Percentiles rank a stretch among this genome's conserved stretches.
Conservation (phyloP, 92 coral and sea anemone genomes). For the Galaxea fascicularis region DNA sequence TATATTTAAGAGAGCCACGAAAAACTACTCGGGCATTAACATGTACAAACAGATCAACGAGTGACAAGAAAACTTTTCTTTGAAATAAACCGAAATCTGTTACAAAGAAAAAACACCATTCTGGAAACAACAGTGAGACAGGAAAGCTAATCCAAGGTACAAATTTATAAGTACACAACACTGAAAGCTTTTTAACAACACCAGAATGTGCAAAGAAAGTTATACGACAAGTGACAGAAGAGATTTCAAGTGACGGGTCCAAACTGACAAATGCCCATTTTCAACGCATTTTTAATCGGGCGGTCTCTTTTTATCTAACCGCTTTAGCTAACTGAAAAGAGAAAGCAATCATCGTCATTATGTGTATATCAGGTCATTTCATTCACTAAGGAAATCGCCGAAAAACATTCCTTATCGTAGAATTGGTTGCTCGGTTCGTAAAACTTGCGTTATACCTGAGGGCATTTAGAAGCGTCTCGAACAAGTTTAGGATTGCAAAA, state of each 20-base stretch:
- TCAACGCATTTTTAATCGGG: conserved; percentile 7
- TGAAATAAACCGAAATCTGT: background rate
- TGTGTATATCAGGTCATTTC: conserved; percentile 22
- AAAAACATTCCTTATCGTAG: background rate
- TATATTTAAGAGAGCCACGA: background rate
- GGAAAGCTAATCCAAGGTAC: background rate
- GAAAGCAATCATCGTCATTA: conserved; percentile 10
- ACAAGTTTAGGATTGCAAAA: background rate
- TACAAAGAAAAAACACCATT: conserved; percentile 3
- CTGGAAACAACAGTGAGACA: conserved; percentile 5
- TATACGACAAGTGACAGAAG: background rate
- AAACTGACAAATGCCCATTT: conserved; percentile 22
- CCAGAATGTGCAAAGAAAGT: conserved; percentile 6
- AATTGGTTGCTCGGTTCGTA: conserved; percentile 26
- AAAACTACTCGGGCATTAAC: background rate
- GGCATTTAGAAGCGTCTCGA: background rate
- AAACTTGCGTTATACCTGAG: background rate
- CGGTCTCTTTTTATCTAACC: conserved; percentile 12
- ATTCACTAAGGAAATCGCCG: conserved; percentile 8
- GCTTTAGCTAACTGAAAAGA: conserved; percentile 20
- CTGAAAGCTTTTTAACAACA: background rate
- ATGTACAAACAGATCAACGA: background rate
- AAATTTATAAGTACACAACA: background rate
- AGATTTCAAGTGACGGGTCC: background rate
- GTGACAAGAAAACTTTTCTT: background rate